These are phyloP conservation scores for Drosophila imparisetae DNA, from an alignment of 2,888 invertebrate species.

Conservation along the genomic window DNA sequence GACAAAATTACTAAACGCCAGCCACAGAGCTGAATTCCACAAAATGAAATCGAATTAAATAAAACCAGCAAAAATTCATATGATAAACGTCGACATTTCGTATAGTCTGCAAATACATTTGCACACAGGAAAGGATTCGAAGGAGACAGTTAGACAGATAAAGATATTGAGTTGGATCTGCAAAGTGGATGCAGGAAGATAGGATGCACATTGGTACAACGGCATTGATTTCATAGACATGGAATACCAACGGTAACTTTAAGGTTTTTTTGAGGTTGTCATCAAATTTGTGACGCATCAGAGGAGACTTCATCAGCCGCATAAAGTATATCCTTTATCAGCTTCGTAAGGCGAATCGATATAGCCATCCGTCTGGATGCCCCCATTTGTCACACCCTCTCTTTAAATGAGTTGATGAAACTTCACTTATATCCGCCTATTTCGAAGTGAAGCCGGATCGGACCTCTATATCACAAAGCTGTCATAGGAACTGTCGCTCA, in stretches of 20 bases:
- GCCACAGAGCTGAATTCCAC: not conserved
- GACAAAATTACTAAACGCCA: constrained; percentile 53
- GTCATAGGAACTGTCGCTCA: not conserved
- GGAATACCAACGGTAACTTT: not conserved
- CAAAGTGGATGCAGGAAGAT: not conserved
- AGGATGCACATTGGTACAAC: not conserved
- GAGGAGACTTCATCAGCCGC: not conserved
- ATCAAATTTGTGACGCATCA: not conserved
- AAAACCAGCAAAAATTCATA: not conserved
- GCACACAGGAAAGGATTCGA: not conserved
- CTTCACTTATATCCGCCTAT: not conserved
- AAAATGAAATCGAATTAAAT: not conserved
- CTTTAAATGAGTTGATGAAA: not conserved
- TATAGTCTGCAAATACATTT: not conserved
- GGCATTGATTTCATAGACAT: not conserved
- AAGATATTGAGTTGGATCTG: not conserved
- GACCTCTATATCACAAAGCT: not conserved
- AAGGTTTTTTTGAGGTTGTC: not conserved
- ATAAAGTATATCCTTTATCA: too few species aligned
- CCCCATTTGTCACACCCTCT: not conserved
- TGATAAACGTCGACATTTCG: not conserved
- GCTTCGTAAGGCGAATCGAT: not conserved
- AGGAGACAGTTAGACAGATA: not conserved
- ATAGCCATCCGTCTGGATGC: not conserved
- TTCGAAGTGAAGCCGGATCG: not conserved